Percentiles rank a stretch among this genome's conserved stretches.
phyloP scores from a whole-genome alignment of 1,140 invertebrate genomes.

The Phortica variegata region DNA sequence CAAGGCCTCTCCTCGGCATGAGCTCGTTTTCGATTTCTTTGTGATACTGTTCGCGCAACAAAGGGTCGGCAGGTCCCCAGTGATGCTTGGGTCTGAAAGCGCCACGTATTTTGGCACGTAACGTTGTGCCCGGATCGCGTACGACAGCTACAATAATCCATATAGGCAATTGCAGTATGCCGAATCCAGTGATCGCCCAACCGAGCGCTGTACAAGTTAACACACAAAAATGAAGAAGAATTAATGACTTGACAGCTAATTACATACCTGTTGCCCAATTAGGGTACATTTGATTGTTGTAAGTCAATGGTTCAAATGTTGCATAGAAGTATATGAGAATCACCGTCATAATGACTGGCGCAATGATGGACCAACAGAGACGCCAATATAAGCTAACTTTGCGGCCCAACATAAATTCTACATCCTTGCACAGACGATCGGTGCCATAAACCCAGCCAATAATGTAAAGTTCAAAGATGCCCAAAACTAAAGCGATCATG shows the following conservation, averaged over 20 bases:
- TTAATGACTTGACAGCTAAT: background rate
- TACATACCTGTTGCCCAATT: conserved; percentile 58
- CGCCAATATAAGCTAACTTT: conserved; percentile 76
- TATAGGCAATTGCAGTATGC: conserved; percentile 62
- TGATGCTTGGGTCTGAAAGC: conserved; percentile 58
- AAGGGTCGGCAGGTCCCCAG: conserved; percentile 61
- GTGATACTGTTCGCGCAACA: conserved; percentile 45
- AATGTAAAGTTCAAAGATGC: conserved; percentile 65
- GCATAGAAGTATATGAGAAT: conserved; percentile 69
- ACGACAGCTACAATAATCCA: conserved; percentile 61
- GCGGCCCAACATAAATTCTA: conserved; percentile 72
- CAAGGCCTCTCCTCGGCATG: conserved; percentile 22
- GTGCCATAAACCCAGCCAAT: conserved; percentile 73
- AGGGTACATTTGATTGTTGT: conserved; percentile 58
- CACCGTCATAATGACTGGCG: conserved; percentile 68
- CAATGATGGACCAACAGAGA: conserved; percentile 76
- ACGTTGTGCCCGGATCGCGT: conserved; percentile 46
- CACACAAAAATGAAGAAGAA: background rate
- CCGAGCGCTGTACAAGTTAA: conserved; percentile 55
- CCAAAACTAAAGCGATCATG: conserved; percentile 70
- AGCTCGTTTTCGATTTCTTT: conserved; percentile 42
- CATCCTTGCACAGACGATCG: conserved; percentile 64
- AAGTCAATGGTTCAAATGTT: conserved; percentile 60
- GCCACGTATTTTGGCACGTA: conserved; percentile 57
- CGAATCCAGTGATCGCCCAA: conserved; percentile 62